Evolutionary conservation across 37 sponge, comb jelly and placozoan genomes (phyloP).

Genomic region (Halichondria panicea): DNA sequence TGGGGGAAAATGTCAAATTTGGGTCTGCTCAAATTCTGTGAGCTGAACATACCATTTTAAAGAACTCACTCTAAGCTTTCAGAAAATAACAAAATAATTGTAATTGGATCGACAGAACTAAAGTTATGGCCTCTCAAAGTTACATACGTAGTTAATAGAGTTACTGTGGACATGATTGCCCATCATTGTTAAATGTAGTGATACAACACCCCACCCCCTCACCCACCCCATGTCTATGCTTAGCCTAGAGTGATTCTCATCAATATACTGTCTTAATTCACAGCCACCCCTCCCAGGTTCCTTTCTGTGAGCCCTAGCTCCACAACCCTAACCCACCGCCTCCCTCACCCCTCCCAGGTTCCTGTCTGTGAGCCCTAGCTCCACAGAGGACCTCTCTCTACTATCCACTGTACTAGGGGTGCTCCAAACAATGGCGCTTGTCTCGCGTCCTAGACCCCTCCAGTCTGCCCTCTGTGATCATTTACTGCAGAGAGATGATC

Average conservation of each 20-base stretch:
- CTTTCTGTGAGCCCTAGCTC: too few species aligned
- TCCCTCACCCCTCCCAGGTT: slow-evolving; percentile 7
- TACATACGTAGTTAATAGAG: too few species aligned
- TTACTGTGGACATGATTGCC: neutral
- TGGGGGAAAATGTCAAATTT: too few species aligned
- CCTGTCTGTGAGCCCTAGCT: slow-evolving; percentile 14
- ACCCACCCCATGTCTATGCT: neutral
- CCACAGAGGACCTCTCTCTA: slow-evolving; percentile 4
- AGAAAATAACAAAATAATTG: too few species aligned
- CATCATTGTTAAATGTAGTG: neutral
- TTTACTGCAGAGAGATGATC: neutral
- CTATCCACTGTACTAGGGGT: slow-evolving; percentile 16
- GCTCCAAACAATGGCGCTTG: slow-evolving; percentile 21
- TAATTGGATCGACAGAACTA: too few species aligned
- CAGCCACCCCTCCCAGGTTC: too few species aligned
- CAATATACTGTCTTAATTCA: neutral
- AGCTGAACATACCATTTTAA: too few species aligned
- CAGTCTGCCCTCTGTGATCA: neutral
- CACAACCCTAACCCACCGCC: too few species aligned
- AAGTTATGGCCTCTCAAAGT: too few species aligned
- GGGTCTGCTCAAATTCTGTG: too few species aligned
- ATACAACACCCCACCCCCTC: neutral
- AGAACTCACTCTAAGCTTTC: too few species aligned
- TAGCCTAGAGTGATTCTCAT: neutral
- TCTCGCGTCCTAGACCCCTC: neutral